Evolutionary conservation across 1,140 invertebrate genomes (phyloP).

Genomic region (Eriosoma lanigerum): DNA sequence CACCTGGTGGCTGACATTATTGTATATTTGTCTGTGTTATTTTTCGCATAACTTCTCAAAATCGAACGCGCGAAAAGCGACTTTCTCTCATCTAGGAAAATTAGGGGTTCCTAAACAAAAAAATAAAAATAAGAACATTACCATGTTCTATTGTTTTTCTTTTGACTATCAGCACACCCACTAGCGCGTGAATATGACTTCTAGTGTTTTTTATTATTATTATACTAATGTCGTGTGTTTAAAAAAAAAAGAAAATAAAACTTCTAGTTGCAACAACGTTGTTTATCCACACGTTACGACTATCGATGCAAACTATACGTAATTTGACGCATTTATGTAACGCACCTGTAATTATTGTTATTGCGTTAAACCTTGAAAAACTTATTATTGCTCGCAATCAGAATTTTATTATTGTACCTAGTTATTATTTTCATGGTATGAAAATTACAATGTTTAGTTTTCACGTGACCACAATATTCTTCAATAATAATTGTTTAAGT

Average conservation of each 20-base stretch:
- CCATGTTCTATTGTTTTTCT: neutral
- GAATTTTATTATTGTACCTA: constrained; percentile 10
- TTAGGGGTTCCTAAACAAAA: neutral
- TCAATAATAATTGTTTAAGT: neutral
- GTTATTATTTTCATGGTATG: neutral
- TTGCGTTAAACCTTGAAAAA: constrained; percentile 37
- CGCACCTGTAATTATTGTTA: constrained; percentile 28
- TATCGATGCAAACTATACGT: constrained; percentile 18
- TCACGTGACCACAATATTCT: neutral
- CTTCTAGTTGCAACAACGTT: neutral
- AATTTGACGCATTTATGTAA: constrained; percentile 37
- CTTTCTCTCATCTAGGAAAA: neutral
- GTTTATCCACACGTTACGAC: constrained; percentile 31
- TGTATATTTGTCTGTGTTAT: neutral
- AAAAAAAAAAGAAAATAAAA: constrained; percentile 1
- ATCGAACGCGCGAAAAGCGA: neutral
- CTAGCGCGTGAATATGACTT: neutral
- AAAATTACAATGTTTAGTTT: neutral
- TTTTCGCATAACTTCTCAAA: neutral
- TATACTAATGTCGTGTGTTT: neutral
- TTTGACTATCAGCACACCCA: neutral
- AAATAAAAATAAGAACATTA: no score
- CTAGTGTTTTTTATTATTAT: neutral
- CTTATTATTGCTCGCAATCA: constrained; percentile 16
- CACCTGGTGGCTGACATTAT: neutral